A percentile compares a stretch with the other conserved stretches of the same genome.
These are phyloP conservation scores for Peucedramus taeniatus DNA, from an alignment of 2,113 vertebrate species.

Conservation along the genomic window DNA sequence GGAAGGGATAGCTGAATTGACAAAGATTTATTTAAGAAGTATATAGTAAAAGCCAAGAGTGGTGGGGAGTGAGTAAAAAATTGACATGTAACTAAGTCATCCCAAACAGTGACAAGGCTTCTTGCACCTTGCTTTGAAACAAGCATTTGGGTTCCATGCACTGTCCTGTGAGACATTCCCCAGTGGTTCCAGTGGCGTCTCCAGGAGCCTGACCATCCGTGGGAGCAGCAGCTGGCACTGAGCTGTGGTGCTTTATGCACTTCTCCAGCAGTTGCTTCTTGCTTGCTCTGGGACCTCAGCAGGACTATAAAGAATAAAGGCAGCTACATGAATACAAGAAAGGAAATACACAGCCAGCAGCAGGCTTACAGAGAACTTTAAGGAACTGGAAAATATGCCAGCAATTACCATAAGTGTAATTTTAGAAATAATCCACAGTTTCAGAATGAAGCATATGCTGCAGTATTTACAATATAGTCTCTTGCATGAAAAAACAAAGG, in stretches of 20 bases:
- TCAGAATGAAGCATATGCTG: not conserved
- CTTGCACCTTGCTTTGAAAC: not conserved
- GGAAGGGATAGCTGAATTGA: not conserved
- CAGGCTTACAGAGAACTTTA: slow-evolving; percentile 1
- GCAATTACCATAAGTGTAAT: slow-evolving; percentile 3
- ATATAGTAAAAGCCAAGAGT: not conserved
- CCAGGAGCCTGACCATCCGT: not conserved
- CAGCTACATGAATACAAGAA: not conserved
- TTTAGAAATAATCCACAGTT: slow-evolving; percentile 36
- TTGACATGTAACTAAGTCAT: not conserved
- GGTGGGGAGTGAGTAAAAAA: not conserved
- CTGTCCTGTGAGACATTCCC: not conserved
- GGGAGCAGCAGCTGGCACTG: not conserved
- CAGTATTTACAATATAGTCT: not conserved
- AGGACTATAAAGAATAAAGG: slow-evolving; percentile 2
- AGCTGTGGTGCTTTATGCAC: not conserved
- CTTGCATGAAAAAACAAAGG: not conserved
- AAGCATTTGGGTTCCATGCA: not conserved
- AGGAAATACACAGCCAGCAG: not conserved
- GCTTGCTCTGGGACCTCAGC: not conserved
- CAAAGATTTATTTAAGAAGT: not conserved
- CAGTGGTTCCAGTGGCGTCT: not conserved
- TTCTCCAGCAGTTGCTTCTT: not conserved
- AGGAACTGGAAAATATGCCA: slow-evolving; percentile 36
- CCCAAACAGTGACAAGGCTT: not conserved